A percentile compares a stretch with the other conserved stretches of the same genome.
These are phyloP conservation scores for Palloptera scutellata DNA, from an alignment of 2,888 invertebrate species.

Conservation along the genomic window DNA sequence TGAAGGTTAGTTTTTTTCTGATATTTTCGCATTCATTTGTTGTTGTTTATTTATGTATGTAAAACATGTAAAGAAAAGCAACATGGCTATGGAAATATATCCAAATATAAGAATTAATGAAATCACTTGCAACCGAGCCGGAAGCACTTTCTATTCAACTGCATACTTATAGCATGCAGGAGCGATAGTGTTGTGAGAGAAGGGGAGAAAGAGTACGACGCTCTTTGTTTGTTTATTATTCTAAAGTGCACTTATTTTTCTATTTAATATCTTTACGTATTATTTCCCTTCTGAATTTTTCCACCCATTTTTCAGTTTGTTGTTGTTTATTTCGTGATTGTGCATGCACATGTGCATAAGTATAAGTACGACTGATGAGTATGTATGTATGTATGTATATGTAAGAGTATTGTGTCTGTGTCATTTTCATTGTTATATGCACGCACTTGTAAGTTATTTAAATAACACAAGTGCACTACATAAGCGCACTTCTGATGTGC, in stretches of 20 bases:
- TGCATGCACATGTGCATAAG: too few relatives aligned
- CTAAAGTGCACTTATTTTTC: background rate
- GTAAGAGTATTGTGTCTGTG: background rate
- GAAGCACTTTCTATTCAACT: background rate
- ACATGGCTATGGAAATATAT: background rate
- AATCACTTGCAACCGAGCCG: background rate
- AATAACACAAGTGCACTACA: slow-evolving; percentile 15
- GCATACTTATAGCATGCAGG: background rate
- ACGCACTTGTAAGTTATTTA: slow-evolving; percentile 14
- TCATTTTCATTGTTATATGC: slow-evolving; percentile 1
- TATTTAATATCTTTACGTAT: background rate
- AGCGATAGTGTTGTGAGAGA: too few relatives aligned
- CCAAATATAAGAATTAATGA: background rate
- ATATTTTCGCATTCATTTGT: background rate
- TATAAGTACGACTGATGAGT: too few relatives aligned
- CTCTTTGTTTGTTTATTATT: background rate
- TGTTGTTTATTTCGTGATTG: too few relatives aligned
- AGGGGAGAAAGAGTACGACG: too few relatives aligned
- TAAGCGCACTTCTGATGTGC: slow-evolving; percentile 17
- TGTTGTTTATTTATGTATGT: background rate
- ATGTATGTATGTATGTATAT: background rate
- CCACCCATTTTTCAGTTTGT: too few relatives aligned
- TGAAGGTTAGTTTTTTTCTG: slow-evolving; percentile 59
- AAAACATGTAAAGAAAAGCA: background rate
- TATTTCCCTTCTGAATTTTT: too few relatives aligned